Conservation (phyloP, 2,113 vertebrate species). For the Hystrix brachyura region DNA sequence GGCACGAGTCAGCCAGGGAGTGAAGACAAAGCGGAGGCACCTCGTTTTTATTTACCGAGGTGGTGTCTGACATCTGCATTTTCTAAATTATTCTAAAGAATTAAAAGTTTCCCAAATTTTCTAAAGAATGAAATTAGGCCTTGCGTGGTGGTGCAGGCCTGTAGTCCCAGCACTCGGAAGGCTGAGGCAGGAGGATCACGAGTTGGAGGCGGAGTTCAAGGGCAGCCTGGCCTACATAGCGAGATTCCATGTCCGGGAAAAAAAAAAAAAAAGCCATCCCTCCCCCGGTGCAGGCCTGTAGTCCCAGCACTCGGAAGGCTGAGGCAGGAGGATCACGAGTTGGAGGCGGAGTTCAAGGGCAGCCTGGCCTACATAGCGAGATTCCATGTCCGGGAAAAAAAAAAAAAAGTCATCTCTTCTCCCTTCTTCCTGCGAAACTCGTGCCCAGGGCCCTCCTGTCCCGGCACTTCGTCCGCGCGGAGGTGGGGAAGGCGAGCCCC, state of each 20-base stretch:
- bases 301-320: not conserved
- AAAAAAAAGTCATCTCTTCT: not conserved
- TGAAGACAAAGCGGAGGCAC: not conserved
- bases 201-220: not conserved
- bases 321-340: not conserved
- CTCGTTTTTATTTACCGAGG: not conserved
- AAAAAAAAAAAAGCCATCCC: too few species aligned
- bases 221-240: not conserved
- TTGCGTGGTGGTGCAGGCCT: not conserved
- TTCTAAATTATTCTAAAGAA: constrained; percentile 2
- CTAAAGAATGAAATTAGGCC: not conserved
- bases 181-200: not conserved
- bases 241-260: too few species aligned
- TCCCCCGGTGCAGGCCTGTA: not conserved
- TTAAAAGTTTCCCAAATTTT: constrained; percentile 46
- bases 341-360: not conserved
- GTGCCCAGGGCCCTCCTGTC: not conserved
- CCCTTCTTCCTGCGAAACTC: not conserved
- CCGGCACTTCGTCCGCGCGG: not conserved
- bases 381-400: too few species aligned
- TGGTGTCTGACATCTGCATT: not conserved
- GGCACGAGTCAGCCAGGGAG: not conserved
- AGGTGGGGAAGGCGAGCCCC: not conserved
- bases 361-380: not conserved
- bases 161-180: not conserved